A percentile compares a stretch with the other conserved stretches of the same genome.
Conservation (phyloP, 2,797 vertebrate genomes). For the Rhinogobio ventralis region DNA sequence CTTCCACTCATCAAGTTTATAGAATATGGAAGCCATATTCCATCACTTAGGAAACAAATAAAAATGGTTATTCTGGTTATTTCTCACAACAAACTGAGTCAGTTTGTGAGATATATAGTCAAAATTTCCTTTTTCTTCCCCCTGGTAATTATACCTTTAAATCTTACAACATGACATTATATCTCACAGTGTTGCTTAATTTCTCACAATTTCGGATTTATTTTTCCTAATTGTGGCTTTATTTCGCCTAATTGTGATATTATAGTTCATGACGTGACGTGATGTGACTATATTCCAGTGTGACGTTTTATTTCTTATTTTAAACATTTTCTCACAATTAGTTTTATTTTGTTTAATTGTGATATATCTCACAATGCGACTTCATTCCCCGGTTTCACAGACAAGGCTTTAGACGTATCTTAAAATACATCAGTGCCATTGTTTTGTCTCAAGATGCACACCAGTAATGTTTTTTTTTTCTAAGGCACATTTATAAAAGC, state of each 20-base stretch:
- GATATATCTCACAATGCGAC: neutral
- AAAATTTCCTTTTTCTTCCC: neutral
- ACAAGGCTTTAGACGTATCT: neutral
- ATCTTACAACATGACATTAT: neutral
- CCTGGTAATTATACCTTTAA: neutral
- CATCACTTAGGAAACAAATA: neutral
- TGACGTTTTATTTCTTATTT: neutral
- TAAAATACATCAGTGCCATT: neutral
- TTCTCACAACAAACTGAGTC: neutral
- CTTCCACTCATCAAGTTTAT: neutral
- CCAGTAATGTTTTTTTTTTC: neutral
- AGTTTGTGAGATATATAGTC: neutral
- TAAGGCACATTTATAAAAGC: neutral
- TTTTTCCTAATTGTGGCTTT: neutral
- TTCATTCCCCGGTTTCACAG: neutral
- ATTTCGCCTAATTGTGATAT: neutral
- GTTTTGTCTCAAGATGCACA: neutral
- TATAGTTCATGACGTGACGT: neutral
- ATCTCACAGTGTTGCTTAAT: neutral
- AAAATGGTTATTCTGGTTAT: constrained; percentile 13
- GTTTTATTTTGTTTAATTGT: neutral
- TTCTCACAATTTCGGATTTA: neutral
- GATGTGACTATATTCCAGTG: neutral
- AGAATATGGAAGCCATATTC: constrained; percentile 5
- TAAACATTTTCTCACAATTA: neutral